Base-by-base conservation (phyloP, 1,140 invertebrate species). In the Scaptomyza pallida region DNA sequence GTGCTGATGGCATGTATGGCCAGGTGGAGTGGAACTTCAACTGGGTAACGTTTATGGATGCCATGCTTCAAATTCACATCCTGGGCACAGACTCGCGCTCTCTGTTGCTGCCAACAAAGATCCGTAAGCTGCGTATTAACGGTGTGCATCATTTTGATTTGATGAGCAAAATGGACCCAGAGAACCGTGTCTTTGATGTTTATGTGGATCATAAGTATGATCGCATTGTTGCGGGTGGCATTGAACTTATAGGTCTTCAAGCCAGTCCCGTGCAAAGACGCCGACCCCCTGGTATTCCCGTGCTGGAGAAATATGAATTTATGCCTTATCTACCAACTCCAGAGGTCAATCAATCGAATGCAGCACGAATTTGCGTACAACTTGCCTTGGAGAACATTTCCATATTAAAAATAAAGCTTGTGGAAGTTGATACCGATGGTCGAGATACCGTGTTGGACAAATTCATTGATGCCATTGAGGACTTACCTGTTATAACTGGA, bases 21-120 rank as follows among this genome's bases (percentile, higher is more conserved):
- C 89, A 89, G 16, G 91, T 95, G 0, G 70, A 76, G 26, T 97
- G 97, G 97, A 91, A 92, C 12, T 89, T 95, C 75, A 98, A 98
- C 90, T 99, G 97, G 97, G 94, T 98, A 0, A 94, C 97, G 0
- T 99, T 98, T 91, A 94, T 99, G 93, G 98, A 99, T 90, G 97
- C 95, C 13, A 96, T 99, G 94, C 91, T 99, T 13, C 98, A 99
- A 90, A 94, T 98, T 68, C 94, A 95, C 69, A 95, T 98, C 45
- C 80, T 98, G 0, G 93, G 94, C 21, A 92, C 93, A n/a, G 95
- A 97, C 72, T 95, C 95, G 0, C 92, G 96, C 64, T 93, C 94
- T 15, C 93, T 99, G 0, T 94, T 95, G 78, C 94, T 99, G 0
- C 98, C 98, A 1, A 98, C 96, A 0, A 94, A 95, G 71, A 96